A percentile compares a stretch with the other conserved stretches of the same genome.
These are phyloP conservation scores for Amphiduros pacificus DNA, from an alignment of 2,888 invertebrate species.

Conservation along the genomic window DNA sequence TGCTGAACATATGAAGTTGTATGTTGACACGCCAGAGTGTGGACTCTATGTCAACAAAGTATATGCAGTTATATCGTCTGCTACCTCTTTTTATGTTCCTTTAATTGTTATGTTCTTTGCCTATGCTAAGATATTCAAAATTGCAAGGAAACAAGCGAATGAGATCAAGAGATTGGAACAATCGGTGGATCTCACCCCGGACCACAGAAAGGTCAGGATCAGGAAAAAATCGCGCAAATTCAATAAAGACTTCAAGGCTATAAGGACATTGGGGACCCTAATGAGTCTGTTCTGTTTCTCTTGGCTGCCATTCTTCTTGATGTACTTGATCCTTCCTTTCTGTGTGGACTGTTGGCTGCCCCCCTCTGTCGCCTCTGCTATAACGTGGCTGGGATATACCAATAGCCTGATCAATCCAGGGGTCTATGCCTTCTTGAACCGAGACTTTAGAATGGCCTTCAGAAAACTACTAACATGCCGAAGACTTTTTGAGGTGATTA, in stretches of 20 bases:
- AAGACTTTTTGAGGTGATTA: too few species aligned
- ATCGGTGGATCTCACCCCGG: conserved; percentile 25
- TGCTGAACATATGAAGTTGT: conserved; percentile 60
- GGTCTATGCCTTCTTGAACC: conserved; percentile 40
- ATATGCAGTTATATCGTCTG: conserved; percentile 51
- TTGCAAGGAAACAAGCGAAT: conserved; percentile 45
- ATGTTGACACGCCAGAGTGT: conserved; percentile 26
- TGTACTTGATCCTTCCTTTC: conserved; percentile 37
- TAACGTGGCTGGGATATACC: conserved; percentile 45
- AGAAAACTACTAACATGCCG: conserved; percentile 13
- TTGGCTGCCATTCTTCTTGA: conserved; percentile 39
- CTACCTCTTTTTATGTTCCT: conserved; percentile 51
- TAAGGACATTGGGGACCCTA: conserved; percentile 36
- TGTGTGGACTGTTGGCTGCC: conserved; percentile 33
- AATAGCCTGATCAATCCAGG: conserved; percentile 43
- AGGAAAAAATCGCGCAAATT: conserved; percentile 19
- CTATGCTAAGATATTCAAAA: conserved; percentile 45
- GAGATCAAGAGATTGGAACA: conserved; percentile 41
- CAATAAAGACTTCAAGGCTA: conserved; percentile 34
- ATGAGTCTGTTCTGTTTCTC: conserved; percentile 37
- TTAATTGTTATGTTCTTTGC: conserved; percentile 50
- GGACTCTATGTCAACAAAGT: conserved; percentile 42
- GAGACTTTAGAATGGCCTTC: conserved; percentile 40
- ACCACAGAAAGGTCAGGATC: conserved; percentile 4
- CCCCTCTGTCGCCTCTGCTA: conserved; percentile 29